Evolutionary conservation across 1,140 invertebrate species (phyloP), one percentile per base, ranked within the genome.

Genomic region (Cyphomyrmex costatus): DNA sequence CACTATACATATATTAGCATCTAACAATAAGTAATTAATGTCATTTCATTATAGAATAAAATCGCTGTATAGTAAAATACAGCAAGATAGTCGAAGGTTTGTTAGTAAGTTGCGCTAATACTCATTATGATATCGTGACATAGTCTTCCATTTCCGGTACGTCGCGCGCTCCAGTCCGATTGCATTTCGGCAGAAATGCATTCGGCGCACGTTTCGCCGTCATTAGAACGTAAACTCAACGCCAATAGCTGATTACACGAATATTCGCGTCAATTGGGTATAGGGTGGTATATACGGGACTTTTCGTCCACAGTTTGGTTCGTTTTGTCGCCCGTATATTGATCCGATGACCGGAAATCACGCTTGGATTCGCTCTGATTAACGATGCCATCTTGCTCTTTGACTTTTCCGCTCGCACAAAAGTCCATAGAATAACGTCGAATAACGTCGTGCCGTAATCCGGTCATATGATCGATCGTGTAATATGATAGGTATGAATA

Each of bases 141-240:
- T 60, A 65, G 56, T 33, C 83, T 89, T 91, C 80, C 85, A 91
- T 90, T 91, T 91, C 76, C 86, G 85, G 61, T 78, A 83, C 82
- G 86, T 90, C 78, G 77, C 77, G 46, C 60, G 6, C 83, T 66
- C 33, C 61, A 73, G n/a, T n/a, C n/a, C n/a, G 12, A 89, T 90
- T 87, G 80, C 86, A 61, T 71, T 78, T 53, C 76, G 46, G 19
- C 65, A 85, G 89, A 89, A 91, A 90, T 91, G 74, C 83, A 89
- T 91, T 90, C 82, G 53, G 65, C 42, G 61, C 90, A 91, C 88
- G 89, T 89, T 91, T 87, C 90, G 60, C 56, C 79, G 83, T 88
- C 86, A 89, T 91, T 91, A 91, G 86, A 91, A 91, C 90, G 91
- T 90, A 91, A 91, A 91, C 80, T 90, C 85, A 46, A 71, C 49